Base-by-base conservation (phyloP, 2,888 invertebrate species). In the Ennomos fuscantarius region DNA sequence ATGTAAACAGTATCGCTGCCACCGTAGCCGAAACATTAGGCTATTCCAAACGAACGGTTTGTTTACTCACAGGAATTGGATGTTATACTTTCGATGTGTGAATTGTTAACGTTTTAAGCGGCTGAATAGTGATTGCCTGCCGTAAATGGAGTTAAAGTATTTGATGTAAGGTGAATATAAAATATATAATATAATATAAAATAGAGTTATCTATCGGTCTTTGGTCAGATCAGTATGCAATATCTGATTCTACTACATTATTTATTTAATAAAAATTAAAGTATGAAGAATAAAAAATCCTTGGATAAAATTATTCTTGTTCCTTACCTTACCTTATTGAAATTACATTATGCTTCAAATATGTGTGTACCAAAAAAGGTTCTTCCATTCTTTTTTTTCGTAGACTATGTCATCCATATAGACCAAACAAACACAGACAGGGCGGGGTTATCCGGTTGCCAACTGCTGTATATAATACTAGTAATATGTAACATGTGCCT, bases 11-110 rank as follows among this genome's bases (percentile, higher is more conserved):
- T 55, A 59, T 51, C 47, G 50, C 49, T n/a, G n/a, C n/a, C n/a
- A n/a, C n/a, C 44, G 33, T 35, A 56, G 51, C 48, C 44, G 45
- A 50, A 44, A 48, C 54, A 54, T 54, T 40, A 42, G 41, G 12
- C 59, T 45, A 37, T 42, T 56, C 42, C 47, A 9, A 9, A 48
- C 11, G 58, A 49, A 32, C 44, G 35, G 43, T 53, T 58, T 58
- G 58, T 58, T 58, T 58, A 53, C 53, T 41, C 53, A 58, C 46
- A 57, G 39, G 49, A 50, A 53, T 56, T 48, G 11, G 63, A 70
- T 66, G 57, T 52, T 58, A 36, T 69, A 63, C 71, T 70, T 62
- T 44, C 48, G 40, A 63, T 46, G 48, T 60, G 45, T 48, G 62
- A 55, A 40, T 24, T 24, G 60, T 63, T 55, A 46, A 55, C 46